Base-by-base conservation (phyloP, 2,888 invertebrate genomes). In the Callyntrura sp. region DNA sequence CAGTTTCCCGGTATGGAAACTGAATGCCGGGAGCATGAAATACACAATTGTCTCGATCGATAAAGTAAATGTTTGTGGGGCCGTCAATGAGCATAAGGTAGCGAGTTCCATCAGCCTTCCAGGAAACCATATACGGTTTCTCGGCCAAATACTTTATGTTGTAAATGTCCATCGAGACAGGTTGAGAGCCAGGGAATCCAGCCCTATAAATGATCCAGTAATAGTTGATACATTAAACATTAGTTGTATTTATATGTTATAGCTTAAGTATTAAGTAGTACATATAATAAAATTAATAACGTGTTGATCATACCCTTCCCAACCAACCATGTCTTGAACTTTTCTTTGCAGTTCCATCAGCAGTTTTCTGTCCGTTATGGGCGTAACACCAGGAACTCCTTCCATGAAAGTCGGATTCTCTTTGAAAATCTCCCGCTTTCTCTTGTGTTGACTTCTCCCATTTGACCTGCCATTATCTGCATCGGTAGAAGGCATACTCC, bases 61-160 rank as follows among this genome's bases (percentile, higher is more conserved):
- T 95, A 95, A 99, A 98, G 94, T 97, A 99, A 17, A 99, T 96
- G 94, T 98, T 96, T 92, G 97, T 96, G 93, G 96, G 96, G 25
- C 97, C 97, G 93, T 98, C 96, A 92, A 99, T 98, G 62, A 99
- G 95, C 98, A 92, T 90, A 25, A 93, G 92, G 94, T 94, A 97
- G 97, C 98, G 96, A 48, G 97, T 98, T 55, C 99, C 99, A 95
- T 99, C 99, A 11, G 99, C 99, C 94, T 99, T 99, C 99, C 99
- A 99, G 0, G 99, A 99, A 0, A 99, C 99, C 94, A 97, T 96
- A 94, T 99, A 99, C 0, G 98, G 97, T 94, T 97, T 97, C 92
- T 96, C 95, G 45, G 96, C 95, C 2, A 99, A 95, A 12, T 97
- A 95, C 81, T 95, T 94, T 73, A 99, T 95, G 94, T 99, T 99